Base-by-base conservation (phyloP, 2,888 invertebrate genomes). In the Scrobipalpa atriplicella region DNA sequence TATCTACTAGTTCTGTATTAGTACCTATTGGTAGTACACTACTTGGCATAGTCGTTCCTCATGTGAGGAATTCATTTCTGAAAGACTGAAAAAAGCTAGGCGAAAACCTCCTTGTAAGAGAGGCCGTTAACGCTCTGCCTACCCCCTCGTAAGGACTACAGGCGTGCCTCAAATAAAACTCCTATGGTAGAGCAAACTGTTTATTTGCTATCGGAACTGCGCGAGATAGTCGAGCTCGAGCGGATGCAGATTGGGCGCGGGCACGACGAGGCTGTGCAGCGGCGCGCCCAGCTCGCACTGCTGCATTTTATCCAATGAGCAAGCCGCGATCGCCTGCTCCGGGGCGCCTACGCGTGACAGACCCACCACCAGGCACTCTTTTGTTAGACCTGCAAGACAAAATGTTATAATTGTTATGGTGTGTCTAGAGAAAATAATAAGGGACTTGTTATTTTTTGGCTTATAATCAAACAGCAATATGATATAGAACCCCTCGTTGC, bases 251-350 rank as follows among this genome's bases (percentile, higher is more conserved):
- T 90, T 87, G 73, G 95, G 94, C 52, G 97, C 97, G 69, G 97
- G 95, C 78, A 99, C 95, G 65, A 99, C 95, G 56, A 99, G 93
- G 56, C 98, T 99, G 90, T 99, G 99, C 56, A 99, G 93, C 0
- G 99, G 99, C 47, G 94, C 93, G 5, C 99, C 99, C 71, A 99
- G 92, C 79, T 97, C 95, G 58, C 87, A 86, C 19, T 88, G 78
- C 63, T 93, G 87, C 97, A 99, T 96, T 72, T 96, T 94, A 71
- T 94, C 85, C 70, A 99, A 89, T 10, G 96, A 94, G 78, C 95
- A 95, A 51, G 95, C 96, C 13, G 94, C 89, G 75, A 99, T 97
- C 79, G 94, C 90, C 89, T 98, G 98, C 78, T 96, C 95, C 16
- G 95, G 94, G 68, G 97, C 95, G 11, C 99, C 99, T 39, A 99